Evolutionary conservation across 2,797 vertebrate species (phyloP).

Genomic region (Helicolenus hilgendorfi): DNA sequence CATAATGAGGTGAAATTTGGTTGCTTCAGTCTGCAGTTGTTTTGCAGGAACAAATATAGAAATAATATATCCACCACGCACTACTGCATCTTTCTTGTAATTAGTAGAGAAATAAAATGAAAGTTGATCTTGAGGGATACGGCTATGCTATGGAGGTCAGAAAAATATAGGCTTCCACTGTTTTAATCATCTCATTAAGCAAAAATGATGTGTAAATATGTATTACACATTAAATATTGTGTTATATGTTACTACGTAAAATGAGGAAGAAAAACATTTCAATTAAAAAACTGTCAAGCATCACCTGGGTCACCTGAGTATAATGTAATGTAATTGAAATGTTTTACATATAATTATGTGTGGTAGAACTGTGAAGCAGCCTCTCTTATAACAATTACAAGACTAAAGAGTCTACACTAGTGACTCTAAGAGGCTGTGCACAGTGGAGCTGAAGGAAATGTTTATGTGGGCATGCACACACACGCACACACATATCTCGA

Average conservation of each 20-base stretch:
- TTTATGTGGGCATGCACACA: not conserved
- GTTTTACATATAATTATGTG: not conserved
- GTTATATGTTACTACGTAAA: not conserved
- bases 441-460: not conserved
- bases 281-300: not conserved
- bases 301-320: not conserved
- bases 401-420: not conserved
- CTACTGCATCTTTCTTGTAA: not conserved
- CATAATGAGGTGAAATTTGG: slow-evolving; percentile 14
- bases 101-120: slow-evolving; percentile 6
- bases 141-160: not conserved
- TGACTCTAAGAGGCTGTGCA: not conserved
- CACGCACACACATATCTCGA: no score
- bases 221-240: not conserved
- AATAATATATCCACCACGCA: not conserved
- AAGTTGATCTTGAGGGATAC: not conserved
- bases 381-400: not conserved
- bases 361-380: not conserved
- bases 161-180: not conserved
- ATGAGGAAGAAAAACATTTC: not conserved
- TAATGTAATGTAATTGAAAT: not conserved
- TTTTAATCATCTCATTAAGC: not conserved
- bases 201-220: not conserved
- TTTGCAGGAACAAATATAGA: slow-evolving; percentile 11
- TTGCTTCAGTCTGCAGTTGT: not conserved